Percentiles rank a stretch among this genome's conserved stretches.
phyloP scores from a whole-genome alignment of 2,113 vertebrate species.

The Proteles cristata region DNA sequence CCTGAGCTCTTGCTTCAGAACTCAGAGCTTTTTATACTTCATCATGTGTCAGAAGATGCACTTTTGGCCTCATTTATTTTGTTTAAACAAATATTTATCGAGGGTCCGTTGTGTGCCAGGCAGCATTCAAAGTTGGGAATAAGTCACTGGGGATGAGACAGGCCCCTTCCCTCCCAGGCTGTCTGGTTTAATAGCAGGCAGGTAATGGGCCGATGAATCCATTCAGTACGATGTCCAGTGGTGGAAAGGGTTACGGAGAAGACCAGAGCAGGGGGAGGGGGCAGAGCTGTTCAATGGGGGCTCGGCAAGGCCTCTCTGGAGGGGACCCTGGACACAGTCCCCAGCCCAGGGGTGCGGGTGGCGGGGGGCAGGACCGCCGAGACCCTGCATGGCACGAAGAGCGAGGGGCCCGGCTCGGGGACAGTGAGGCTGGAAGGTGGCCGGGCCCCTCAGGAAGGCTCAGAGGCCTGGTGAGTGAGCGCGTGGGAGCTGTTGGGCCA shows the following conservation, averaged over 20 bases:
- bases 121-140: not conserved
- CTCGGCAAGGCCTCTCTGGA: not conserved
- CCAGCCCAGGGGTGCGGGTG: accelerated
- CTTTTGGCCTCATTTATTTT: not conserved
- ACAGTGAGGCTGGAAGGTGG: not conserved
- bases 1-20: not conserved
- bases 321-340: not conserved
- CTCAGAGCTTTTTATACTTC: not conserved
- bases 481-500: not conserved
- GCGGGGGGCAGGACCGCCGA: accelerated
- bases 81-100: not conserved
- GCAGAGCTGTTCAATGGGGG: not conserved
- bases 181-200: not conserved
- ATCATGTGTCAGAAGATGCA: not conserved
- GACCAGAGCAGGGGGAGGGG: not conserved
- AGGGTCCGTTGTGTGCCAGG: not conserved
- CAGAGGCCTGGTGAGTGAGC: not conserved
- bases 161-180: not conserved
- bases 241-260: not conserved
- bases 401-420: too few species aligned
- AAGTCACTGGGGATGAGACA: not conserved
- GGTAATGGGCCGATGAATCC: accelerated
- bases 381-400: accelerated
- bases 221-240: accelerated
- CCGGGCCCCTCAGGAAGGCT: not conserved